phyloP scores from a whole-genome alignment of 2,888 invertebrate species.

The Calameuta pallipes region DNA sequence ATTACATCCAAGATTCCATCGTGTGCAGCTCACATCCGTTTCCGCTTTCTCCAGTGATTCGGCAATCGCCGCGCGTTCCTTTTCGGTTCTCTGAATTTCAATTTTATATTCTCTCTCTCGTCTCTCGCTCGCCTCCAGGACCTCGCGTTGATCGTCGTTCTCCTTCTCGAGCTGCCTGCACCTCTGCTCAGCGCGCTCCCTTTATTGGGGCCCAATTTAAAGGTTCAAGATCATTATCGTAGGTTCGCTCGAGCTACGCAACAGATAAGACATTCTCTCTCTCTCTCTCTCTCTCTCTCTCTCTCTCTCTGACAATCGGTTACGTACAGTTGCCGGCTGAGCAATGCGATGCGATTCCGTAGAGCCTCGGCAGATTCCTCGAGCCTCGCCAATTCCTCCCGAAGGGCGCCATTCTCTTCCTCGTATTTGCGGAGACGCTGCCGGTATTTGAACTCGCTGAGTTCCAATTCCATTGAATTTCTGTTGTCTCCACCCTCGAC shows the following conservation, averaged over 20 bases:
- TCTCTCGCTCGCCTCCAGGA: slow-evolving; percentile 27
- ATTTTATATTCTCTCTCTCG: slow-evolving; percentile 31
- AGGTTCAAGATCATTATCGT: background rate
- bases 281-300: background rate
- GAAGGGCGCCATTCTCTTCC: slow-evolving; percentile 38
- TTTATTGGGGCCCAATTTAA: slow-evolving; percentile 17
- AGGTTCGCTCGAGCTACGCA: background rate
- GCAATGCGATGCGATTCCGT: slow-evolving; percentile 27
- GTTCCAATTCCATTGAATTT: no score
- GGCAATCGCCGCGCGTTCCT: slow-evolving; percentile 27
- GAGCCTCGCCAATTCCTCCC: slow-evolving; percentile 35
- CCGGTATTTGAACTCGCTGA: slow-evolving; percentile 2
- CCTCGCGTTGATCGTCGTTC: slow-evolving; percentile 41
- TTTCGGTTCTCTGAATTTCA: slow-evolving; percentile 34
- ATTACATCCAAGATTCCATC: no score
- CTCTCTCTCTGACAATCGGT: background rate
- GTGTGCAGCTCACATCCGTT: slow-evolving; percentile 25
- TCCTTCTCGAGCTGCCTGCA: slow-evolving; percentile 35
- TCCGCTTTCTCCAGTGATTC: slow-evolving; percentile 36
- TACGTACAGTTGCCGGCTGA: slow-evolving; percentile 30
- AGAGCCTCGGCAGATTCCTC: slow-evolving; percentile 35
- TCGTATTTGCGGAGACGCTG: slow-evolving; percentile 38
- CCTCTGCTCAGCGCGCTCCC: slow-evolving; percentile 35
- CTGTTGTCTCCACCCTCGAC: no score
- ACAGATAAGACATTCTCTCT: background rate